Conservation (phyloP, 2,113 vertebrate species). For the Anguilla japonica region DNA sequence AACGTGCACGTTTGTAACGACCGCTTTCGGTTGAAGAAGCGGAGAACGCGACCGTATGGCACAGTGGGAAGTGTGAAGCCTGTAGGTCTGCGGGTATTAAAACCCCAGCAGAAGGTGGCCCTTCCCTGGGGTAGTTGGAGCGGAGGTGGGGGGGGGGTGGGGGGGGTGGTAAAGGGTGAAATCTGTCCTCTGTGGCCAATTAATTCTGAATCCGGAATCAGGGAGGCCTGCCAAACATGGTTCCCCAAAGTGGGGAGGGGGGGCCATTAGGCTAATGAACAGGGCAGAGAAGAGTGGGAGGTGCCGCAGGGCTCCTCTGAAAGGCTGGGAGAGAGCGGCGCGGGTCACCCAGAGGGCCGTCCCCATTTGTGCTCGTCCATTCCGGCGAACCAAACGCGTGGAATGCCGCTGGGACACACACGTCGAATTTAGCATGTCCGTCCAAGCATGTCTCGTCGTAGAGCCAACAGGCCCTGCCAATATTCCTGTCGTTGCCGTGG, state of each 20-base stretch:
- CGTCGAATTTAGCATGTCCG: not conserved
- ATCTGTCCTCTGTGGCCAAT: constrained; percentile 66
- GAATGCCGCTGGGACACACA: not conserved
- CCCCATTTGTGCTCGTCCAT: not conserved
- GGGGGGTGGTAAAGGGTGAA: constrained; percentile 40
- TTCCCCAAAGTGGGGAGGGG: constrained; percentile 62
- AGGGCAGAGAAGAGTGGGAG: constrained; percentile 29
- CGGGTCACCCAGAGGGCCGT: not conserved
- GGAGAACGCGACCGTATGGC: not conserved
- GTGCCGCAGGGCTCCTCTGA: constrained; percentile 21
- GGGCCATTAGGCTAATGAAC: constrained; percentile 70
- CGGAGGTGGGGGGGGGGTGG: constrained; percentile 26
- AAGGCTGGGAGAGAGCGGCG: not conserved
- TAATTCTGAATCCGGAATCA: constrained; percentile 65
- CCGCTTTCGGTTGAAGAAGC: not conserved
- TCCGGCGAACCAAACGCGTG: not conserved
- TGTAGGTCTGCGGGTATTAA: constrained; percentile 6
- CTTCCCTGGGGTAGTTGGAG: constrained; percentile 31
- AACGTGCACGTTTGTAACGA: not conserved
- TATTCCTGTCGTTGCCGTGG: too few species aligned
- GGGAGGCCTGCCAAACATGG: constrained; percentile 70
- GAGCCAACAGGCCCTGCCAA: too few species aligned
- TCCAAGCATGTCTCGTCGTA: too few species aligned
- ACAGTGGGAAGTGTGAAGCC: not conserved
- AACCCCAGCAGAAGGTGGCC: constrained; percentile 37